Evolutionary conservation across 2,888 invertebrate genomes (phyloP).

Genomic region (Drosophila tanythrix): DNA sequence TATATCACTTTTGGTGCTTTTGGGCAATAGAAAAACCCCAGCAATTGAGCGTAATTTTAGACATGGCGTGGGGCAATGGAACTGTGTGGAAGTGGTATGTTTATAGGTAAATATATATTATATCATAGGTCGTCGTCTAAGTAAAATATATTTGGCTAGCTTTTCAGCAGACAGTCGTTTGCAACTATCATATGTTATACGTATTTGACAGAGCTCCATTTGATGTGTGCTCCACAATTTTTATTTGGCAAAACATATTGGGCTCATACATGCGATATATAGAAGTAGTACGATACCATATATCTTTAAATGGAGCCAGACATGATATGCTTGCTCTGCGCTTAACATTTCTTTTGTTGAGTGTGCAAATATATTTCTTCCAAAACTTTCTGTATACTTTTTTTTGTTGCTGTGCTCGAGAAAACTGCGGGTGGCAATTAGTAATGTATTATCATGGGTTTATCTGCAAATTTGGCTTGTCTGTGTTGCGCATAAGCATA

Average conservation of each 20-base stretch:
- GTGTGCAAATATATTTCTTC: background rate
- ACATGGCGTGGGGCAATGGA: constrained; percentile 37
- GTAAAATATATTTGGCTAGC: constrained; percentile 49
- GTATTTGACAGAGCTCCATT: constrained; percentile 39
- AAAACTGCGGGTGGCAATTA: constrained; percentile 40
- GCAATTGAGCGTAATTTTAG: constrained; percentile 63
- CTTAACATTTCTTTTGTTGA: constrained; percentile 10
- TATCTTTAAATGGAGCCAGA: constrained; percentile 35
- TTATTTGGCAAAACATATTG: constrained; percentile 57
- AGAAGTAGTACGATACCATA: background rate
- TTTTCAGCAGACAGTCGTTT: constrained; percentile 61
- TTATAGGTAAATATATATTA: constrained; percentile 13
- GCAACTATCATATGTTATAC: constrained; percentile 59
- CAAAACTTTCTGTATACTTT: constrained; percentile 15
- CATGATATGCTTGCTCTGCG: constrained; percentile 35
- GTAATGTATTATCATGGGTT: constrained; percentile 36
- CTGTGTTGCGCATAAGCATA: background rate
- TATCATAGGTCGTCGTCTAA: constrained; percentile 4
- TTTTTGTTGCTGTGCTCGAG: background rate
- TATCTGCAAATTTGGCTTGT: constrained; percentile 27
- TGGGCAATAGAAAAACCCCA: constrained; percentile 23
- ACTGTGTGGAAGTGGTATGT: background rate
- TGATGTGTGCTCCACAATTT: constrained; percentile 50
- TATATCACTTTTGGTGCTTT: constrained; percentile 12
- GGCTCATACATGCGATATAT: constrained; percentile 50